Conservation (phyloP, 2,888 invertebrate genomes). For the Gymnosoma rotundatum region DNA sequence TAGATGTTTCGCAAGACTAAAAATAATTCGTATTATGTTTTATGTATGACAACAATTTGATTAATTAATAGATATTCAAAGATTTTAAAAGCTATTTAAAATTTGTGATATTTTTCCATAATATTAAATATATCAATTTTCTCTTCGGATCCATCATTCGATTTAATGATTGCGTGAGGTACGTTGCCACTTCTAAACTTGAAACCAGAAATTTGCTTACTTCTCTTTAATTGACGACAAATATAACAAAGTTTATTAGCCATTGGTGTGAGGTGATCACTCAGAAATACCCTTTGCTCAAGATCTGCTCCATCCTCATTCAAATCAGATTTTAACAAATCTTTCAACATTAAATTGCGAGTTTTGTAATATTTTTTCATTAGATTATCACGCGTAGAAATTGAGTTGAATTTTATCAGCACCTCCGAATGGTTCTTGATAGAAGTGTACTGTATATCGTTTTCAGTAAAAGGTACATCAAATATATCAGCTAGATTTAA, state of each 20-base stretch:
- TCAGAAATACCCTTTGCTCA: conserved; percentile 8
- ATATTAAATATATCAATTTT: neutral
- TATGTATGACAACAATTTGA: no score
- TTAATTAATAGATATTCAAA: no score
- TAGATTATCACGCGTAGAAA: neutral
- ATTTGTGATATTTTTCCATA: conserved; percentile 3
- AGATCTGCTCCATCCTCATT: neutral
- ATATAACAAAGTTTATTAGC: conserved; percentile 18
- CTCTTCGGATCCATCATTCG: neutral
- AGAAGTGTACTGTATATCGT: neutral
- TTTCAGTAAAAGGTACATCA: neutral
- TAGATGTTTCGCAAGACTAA: no score
- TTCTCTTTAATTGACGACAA: conserved; percentile 11
- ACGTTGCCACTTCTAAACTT: conserved; percentile 12
- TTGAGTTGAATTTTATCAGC: no score
- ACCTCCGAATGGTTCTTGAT: conserved; percentile 5
- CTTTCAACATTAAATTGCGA: conserved; percentile 8
- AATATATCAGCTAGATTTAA: neutral
- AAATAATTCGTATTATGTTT: no score
- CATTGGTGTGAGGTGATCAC: conserved; percentile 22
- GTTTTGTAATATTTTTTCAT: conserved; percentile 15
- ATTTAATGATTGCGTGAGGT: neutral
- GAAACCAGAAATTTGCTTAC: conserved; percentile 7
- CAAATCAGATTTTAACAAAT: neutral
- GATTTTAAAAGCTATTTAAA: neutral